Evolutionary conservation across 2,797 vertebrate species (phyloP).

Genomic region (Arrhamphus sclerolepis): DNA sequence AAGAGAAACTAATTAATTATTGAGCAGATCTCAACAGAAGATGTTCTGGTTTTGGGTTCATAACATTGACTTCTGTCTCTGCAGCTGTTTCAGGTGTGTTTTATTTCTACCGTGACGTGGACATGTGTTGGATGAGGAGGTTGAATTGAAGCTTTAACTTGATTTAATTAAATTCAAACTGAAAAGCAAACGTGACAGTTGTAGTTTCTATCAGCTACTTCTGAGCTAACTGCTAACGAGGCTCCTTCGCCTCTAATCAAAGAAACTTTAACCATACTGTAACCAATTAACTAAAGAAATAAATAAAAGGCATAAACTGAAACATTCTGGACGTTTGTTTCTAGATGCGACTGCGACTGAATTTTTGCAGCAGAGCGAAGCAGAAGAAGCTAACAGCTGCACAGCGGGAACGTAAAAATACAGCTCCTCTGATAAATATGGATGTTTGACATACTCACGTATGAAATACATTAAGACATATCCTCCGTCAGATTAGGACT

Average conservation of each 20-base stretch:
- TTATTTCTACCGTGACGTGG: no score
- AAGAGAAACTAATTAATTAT: no score
- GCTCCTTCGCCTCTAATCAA: background rate
- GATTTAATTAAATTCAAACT: no score
- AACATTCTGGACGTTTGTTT: background rate
- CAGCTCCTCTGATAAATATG: rapidly evolving
- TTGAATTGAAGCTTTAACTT: no score
- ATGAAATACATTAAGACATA: slow-evolving; percentile 76
- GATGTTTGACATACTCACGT: slow-evolving; percentile 61
- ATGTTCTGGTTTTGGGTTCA: no score
- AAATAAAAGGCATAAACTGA: background rate
- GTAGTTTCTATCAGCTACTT: no score
- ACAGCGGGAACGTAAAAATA: background rate
- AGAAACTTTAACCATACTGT: rapidly evolving
- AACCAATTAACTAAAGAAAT: no score
- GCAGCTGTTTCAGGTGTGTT: no score
- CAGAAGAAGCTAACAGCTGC: slow-evolving; percentile 31
- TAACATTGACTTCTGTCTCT: no score
- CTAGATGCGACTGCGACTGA: slow-evolving; percentile 11
- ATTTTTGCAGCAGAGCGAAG: slow-evolving; percentile 9
- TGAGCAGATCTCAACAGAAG: no score
- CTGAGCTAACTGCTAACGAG: background rate
- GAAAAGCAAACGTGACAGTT: no score
- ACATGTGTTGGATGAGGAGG: no score
- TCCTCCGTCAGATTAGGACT: slow-evolving; percentile 21